phyloP scores from a whole-genome alignment of 1,140 invertebrate genomes.

The Ooceraea biroi region DNA sequence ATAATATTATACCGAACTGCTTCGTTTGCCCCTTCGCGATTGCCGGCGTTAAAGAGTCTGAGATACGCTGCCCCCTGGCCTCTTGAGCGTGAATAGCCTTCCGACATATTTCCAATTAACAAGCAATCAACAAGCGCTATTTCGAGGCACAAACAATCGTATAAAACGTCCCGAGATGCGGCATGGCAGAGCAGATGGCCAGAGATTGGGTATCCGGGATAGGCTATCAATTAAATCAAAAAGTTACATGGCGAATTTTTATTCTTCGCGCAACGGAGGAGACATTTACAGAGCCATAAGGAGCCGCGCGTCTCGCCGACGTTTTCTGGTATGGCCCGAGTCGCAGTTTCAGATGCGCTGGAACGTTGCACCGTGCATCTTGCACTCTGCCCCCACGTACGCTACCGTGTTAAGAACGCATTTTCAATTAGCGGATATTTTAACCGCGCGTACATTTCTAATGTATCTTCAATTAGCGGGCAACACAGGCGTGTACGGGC shows the following conservation, averaged over 20 bases:
- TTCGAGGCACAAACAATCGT: constrained; percentile 50
- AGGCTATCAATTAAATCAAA: constrained; percentile 34
- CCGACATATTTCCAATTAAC: constrained; percentile 63
- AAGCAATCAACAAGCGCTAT: constrained; percentile 57
- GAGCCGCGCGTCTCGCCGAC: neutral
- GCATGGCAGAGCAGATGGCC: constrained; percentile 2
- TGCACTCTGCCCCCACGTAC: constrained; percentile 13
- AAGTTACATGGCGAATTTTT: constrained; percentile 10
- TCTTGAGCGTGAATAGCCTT: constrained; percentile 44
- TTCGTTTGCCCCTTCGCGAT: constrained; percentile 47
- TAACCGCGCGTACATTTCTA: constrained; percentile 62
- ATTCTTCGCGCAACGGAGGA: neutral
- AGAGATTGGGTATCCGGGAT: constrained; percentile 5
- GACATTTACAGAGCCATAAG: constrained; percentile 25
- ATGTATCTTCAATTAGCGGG: constrained; percentile 66
- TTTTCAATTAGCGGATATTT: constrained; percentile 65
- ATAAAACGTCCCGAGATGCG: constrained; percentile 36
- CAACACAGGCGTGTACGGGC: constrained; percentile 1
- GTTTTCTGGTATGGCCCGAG: neutral
- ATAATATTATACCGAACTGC: constrained; percentile 57
- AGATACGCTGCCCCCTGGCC: constrained; percentile 54
- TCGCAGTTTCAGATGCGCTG: constrained; percentile 5
- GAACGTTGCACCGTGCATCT: neutral
- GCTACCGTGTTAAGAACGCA: constrained; percentile 39
- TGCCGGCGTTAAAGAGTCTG: constrained; percentile 54